Base-by-base conservation (phyloP, 2,888 invertebrate genomes). In the Diarsia dahlii region DNA sequence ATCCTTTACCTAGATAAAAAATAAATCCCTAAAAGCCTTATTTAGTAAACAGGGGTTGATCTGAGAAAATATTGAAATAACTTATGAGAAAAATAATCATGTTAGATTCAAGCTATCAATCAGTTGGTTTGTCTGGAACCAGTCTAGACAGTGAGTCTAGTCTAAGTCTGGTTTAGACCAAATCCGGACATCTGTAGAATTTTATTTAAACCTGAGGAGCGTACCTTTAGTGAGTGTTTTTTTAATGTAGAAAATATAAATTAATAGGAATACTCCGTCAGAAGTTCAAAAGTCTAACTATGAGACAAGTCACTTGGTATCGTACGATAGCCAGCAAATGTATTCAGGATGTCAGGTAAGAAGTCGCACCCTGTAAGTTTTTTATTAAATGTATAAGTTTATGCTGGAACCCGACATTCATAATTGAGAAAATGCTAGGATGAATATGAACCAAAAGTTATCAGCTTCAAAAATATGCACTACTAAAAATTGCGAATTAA, bases 121-220 rank as follows among this genome's bases (percentile, higher is more conserved):
- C 80, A 82, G 63, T 50, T 28, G 50, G 34, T 8, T 48, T 54
- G 76, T 76, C 63, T 75, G 62, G 15, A 10, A 28, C 20, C 28
- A 13, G 74, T 81, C 70, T 81, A 84, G 81, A 83, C 77, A n/a
- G 10, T 56, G 8, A 23, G 77, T 74, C 65, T 63, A 46, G 77
- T 74, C 66, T 75, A 54, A 63, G 60, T 45, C 20, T 9, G 50
- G 23, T 63, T 69, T 54, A 78, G 45, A 50, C 46, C 12, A 48
- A 68, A 63, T 81, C 54, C 67, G 12, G 39, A 68, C 66, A 78
- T 63, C 60, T 65, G 28, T 65, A 20, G 12, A 48, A 18, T 52
- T 54, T 39, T 23, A 52, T 56, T 20, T 28, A 54, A 66, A 58
- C 52, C 10, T 4, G 20, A 28, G 56, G 5, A 3, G 3, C 39